Evolutionary conservation across 2,113 vertebrate species (phyloP).

Genomic region (Rafetus swinhoei): DNA sequence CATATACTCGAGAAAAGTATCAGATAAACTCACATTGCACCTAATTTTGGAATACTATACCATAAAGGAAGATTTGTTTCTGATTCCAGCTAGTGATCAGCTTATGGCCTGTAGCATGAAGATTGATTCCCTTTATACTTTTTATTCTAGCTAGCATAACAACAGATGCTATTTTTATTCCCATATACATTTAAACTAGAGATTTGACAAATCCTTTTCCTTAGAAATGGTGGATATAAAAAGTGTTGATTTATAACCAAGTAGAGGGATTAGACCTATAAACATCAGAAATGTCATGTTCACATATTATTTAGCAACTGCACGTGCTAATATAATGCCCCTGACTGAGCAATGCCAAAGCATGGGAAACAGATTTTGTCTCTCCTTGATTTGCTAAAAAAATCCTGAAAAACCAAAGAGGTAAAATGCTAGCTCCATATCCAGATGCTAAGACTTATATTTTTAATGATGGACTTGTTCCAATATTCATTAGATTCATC

Average conservation of each 20-base stretch:
- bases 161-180: background rate
- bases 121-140: accelerated
- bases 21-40: background rate
- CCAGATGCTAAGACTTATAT: background rate
- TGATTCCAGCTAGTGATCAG: accelerated
- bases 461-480: background rate
- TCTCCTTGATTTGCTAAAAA: background rate
- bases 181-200: accelerated
- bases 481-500: background rate
- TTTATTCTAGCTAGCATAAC: background rate
- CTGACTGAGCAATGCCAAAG: accelerated
- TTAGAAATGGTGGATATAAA: accelerated
- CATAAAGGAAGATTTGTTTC: background rate
- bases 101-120: background rate
- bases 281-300: background rate
- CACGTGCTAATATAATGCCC: background rate
- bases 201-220: background rate
- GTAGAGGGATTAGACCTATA: accelerated
- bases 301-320: accelerated
- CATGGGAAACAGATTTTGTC: background rate
- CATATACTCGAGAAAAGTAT: background rate
- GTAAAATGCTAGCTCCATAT: background rate
- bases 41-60: accelerated
- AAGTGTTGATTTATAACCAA: accelerated
- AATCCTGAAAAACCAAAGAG: background rate